A percentile compares a stretch with the other conserved stretches of the same genome.
These are phyloP conservation scores for Stichopus chloronotus DNA, from an alignment of 35 echinoderm and acorn worm species.

Conservation along the genomic window DNA sequence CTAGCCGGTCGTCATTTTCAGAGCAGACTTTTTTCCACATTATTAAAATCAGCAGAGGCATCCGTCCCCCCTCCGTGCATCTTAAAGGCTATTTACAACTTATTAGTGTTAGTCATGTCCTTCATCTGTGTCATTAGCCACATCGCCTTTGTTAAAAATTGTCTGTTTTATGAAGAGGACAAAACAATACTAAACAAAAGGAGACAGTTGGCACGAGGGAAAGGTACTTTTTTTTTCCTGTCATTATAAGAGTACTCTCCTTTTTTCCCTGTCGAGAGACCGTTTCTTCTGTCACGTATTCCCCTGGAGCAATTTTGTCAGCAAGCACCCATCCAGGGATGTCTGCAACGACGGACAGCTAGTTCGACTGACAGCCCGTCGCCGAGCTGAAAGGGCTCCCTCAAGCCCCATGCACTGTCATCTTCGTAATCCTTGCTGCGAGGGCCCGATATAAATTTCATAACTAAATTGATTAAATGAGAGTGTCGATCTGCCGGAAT, in stretches of 20 bases:
- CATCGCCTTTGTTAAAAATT: too few species aligned
- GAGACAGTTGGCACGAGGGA: background rate
- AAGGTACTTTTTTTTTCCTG: background rate
- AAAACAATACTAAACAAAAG: background rate
- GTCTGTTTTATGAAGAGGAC: too few species aligned
- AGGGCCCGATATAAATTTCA: background rate
- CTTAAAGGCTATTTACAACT: too few species aligned
- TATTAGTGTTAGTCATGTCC: too few species aligned
- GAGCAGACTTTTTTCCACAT: too few species aligned
- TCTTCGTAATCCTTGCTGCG: background rate
- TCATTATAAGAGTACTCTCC: background rate
- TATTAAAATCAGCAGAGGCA: too few species aligned
- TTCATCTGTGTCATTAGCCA: too few species aligned
- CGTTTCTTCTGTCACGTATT: background rate
- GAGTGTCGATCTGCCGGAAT: background rate
- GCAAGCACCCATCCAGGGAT: background rate
- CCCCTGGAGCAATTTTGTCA: background rate
- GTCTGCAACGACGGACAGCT: background rate
- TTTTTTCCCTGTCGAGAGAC: background rate
- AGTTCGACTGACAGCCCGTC: background rate
- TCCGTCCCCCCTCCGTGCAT: too few species aligned
- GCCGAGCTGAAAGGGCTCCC: background rate
- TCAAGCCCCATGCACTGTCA: background rate
- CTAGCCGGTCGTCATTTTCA: too few species aligned
- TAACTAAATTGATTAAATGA: background rate